Conservation (phyloP, 2,113 vertebrate species). For the Arvicanthis niloticus region DNA sequence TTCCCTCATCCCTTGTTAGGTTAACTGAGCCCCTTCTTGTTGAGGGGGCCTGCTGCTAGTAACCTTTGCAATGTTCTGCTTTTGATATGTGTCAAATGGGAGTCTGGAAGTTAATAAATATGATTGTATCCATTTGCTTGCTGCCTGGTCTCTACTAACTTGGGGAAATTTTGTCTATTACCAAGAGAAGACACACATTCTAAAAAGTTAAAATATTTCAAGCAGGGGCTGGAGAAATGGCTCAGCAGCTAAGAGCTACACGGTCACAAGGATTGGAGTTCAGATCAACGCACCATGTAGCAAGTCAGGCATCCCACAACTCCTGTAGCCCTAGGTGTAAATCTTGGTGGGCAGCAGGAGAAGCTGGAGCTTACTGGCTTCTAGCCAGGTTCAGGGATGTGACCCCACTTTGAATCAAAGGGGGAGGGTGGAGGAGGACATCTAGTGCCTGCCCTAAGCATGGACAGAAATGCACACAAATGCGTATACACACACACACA, state of each 20-base stretch:
- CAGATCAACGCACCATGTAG: background rate
- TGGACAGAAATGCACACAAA: background rate
- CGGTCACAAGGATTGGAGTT: background rate
- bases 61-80: conserved; percentile 82
- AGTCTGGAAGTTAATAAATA: conserved; percentile 87
- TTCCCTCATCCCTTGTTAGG: conserved; percentile 80
- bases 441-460: background rate
- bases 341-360: background rate
- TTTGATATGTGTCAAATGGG: conserved; percentile 78
- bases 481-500: background rate
- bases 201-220: conserved; percentile 1
- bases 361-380: background rate
- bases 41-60: conserved; percentile 85
- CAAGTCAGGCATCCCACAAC: background rate
- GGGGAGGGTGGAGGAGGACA: background rate
- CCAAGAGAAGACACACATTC: background rate
- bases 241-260: background rate
- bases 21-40: conserved; percentile 82
- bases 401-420: background rate
- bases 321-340: background rate
- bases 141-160: conserved; percentile 66
- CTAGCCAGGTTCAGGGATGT: background rate
- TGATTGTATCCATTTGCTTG: conserved; percentile 52
- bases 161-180: background rate
- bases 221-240: background rate